A percentile compares a stretch with the other conserved stretches of the same genome.
Conservation (phyloP, 2,113 vertebrate species). For the Anas platyrhynchos region DNA sequence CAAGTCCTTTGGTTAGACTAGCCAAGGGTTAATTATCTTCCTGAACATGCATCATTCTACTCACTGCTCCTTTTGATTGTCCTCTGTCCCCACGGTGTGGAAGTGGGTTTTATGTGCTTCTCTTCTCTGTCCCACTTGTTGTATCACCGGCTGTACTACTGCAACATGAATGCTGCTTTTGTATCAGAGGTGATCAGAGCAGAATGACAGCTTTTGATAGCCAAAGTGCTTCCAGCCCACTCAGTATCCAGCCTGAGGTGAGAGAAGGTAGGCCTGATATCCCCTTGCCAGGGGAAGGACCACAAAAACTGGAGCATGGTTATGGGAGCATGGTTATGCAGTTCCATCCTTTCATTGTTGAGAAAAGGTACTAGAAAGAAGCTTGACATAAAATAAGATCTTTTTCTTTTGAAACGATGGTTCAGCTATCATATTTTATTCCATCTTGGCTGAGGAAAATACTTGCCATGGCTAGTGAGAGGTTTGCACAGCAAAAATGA, state of each 20-base stretch:
- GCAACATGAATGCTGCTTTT: neutral
- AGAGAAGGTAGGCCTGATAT: neutral
- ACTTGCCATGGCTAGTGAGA: neutral
- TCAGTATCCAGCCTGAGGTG: neutral
- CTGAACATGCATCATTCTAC: neutral
- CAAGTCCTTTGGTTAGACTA: neutral
- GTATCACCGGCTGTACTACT: neutral
- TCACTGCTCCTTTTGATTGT: neutral
- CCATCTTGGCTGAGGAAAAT: neutral
- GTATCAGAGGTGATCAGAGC: neutral
- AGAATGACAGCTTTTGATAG: neutral
- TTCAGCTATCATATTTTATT: neutral
- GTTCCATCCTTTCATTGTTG: neutral
- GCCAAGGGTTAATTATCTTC: neutral
- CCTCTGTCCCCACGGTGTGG: neutral
- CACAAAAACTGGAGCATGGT: neutral
- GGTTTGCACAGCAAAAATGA: neutral
- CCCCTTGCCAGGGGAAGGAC: neutral
- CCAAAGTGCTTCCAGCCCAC: neutral
- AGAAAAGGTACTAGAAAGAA: neutral
- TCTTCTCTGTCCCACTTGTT: conserved; percentile 7
- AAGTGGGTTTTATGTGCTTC: neutral
- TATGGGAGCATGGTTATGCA: neutral
- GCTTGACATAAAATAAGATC: neutral
- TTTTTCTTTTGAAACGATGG: neutral